Evolutionary conservation across 2,113 vertebrate species (phyloP).

Genomic region (Natator depressus): DNA sequence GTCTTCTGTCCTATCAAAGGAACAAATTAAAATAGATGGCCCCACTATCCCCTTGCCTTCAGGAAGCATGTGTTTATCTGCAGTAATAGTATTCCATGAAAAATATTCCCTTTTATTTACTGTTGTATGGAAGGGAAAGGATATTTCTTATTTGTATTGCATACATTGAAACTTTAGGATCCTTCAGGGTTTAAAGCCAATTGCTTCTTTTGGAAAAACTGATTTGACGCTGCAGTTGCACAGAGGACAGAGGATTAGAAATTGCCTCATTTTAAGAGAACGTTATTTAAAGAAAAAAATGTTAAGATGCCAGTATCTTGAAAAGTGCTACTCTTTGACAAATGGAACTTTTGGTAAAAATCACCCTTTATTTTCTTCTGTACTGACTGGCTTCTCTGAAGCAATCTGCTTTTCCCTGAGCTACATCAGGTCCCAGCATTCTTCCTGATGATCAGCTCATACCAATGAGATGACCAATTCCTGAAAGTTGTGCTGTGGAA

Average conservation of each 20-base stretch:
- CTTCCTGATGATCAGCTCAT: background rate
- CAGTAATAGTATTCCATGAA: background rate
- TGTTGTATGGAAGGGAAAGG: background rate
- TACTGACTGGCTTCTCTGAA: background rate
- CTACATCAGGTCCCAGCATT: background rate
- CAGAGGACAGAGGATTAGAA: background rate
- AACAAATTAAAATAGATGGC: background rate
- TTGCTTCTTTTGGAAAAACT: background rate
- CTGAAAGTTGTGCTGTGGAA: background rate
- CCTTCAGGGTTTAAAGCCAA: background rate
- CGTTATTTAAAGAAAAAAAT: accelerated
- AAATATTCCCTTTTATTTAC: background rate
- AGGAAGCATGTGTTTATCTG: background rate
- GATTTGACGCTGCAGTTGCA: background rate
- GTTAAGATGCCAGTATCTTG: background rate
- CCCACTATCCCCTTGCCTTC: background rate
- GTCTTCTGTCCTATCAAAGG: accelerated
- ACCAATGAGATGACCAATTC: background rate
- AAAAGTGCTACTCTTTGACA: background rate
- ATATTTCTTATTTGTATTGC: background rate
- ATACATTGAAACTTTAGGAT: background rate
- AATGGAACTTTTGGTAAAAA: background rate
- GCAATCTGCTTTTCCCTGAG: background rate
- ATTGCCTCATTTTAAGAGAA: background rate
- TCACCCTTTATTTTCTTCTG: background rate